Conservation (phyloP, 1,140 invertebrate species). For the Melitaea cinxia region DNA sequence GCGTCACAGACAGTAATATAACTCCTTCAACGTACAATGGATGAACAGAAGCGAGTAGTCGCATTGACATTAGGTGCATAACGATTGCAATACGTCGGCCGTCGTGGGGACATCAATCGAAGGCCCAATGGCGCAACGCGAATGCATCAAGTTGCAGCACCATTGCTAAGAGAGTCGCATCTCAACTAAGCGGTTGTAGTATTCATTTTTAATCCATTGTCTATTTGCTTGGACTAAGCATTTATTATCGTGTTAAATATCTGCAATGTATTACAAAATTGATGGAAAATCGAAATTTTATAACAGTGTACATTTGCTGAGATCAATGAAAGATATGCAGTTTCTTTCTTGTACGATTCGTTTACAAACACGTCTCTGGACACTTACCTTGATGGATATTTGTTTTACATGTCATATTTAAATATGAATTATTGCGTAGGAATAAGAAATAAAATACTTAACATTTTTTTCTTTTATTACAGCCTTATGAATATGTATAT, state of each 20-base stretch:
- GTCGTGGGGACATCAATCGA: slow-evolving; percentile 72
- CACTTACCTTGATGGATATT: slow-evolving; percentile 30
- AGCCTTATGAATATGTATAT: no score
- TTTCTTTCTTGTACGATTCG: slow-evolving; percentile 50
- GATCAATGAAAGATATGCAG: slow-evolving; percentile 53
- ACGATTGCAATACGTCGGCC: slow-evolving; percentile 74
- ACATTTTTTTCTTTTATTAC: background rate
- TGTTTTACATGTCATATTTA: no score
- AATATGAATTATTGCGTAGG: no score
- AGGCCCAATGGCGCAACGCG: slow-evolving; percentile 61
- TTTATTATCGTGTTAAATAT: background rate
- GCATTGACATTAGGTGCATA: slow-evolving; percentile 75
- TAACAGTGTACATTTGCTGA: slow-evolving; percentile 43
- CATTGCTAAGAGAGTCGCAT: slow-evolving; percentile 45
- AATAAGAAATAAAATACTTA: background rate
- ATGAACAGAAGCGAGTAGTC: slow-evolving; percentile 63
- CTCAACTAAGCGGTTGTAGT: slow-evolving; percentile 7
- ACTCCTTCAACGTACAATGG: slow-evolving; percentile 55
- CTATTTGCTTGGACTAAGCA: slow-evolving; percentile 1
- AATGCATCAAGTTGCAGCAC: slow-evolving; percentile 68
- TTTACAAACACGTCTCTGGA: slow-evolving; percentile 41
- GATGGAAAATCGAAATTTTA: slow-evolving; percentile 1
- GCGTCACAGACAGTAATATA: slow-evolving; percentile 56
- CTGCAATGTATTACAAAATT: slow-evolving; percentile 34
- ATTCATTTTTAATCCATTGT: slow-evolving; percentile 29